Evolutionary conservation across 2,888 invertebrate species (phyloP).

Genomic region (Philereme vetulata): DNA sequence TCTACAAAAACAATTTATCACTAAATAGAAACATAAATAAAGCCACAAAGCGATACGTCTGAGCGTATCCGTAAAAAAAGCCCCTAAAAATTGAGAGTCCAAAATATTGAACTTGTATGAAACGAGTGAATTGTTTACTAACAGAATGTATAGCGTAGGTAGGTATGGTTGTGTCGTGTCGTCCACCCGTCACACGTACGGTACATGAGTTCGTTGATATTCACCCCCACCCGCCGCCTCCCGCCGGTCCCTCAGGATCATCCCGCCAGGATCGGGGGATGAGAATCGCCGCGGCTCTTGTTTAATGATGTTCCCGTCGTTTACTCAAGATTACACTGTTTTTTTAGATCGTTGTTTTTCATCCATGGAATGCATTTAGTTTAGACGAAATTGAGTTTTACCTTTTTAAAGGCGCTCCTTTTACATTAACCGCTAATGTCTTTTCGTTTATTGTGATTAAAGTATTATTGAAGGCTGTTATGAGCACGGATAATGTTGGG

Average conservation of each 20-base stretch:
- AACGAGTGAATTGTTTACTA: conserved; percentile 77
- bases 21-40: conserved; percentile 25
- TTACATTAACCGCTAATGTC: conserved; percentile 16
- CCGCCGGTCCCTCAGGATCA: conserved; percentile 56
- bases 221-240: conserved; percentile 50
- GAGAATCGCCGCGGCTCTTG: conserved; percentile 61
- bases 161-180: conserved; percentile 56
- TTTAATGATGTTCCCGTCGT: conserved; percentile 77
- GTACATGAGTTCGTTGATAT: conserved; percentile 81
- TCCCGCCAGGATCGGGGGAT: conserved; percentile 62
- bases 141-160: conserved; percentile 70
- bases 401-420: conserved; percentile 9
- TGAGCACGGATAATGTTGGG: neutral
- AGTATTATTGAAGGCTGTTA: neutral
- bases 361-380: conserved; percentile 39
- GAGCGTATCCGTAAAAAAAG: conserved; percentile 31
- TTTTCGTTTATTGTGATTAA: conserved; percentile 1
- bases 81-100: conserved; percentile 24
- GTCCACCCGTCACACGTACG: conserved; percentile 73
- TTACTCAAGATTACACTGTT: conserved; percentile 68
- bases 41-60: conserved; percentile 26
- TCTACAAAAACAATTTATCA: conserved; percentile 12
- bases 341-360: conserved; percentile 50
- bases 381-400: conserved; percentile 30
- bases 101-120: conserved; percentile 38